phyloP scores from a whole-genome alignment of 1,140 invertebrate genomes.

The Thaumatotibia leucotreta region DNA sequence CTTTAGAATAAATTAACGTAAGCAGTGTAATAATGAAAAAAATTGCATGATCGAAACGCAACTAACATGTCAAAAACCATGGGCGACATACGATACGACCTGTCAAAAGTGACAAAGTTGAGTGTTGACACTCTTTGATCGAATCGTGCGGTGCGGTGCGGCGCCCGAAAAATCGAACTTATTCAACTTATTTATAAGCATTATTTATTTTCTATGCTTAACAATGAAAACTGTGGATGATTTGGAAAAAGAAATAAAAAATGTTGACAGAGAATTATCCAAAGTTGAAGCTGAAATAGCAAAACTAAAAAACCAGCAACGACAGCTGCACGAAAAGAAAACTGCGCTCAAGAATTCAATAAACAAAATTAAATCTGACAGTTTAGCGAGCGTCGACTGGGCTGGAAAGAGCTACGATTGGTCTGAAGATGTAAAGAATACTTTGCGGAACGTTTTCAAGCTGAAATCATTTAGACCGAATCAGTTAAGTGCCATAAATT shows the following conservation, averaged over 20 bases:
- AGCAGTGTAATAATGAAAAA: not conserved
- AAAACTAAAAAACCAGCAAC: slow-evolving; percentile 52
- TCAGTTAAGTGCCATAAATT: slow-evolving; percentile 90
- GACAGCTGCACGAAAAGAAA: slow-evolving; percentile 55
- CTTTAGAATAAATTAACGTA: not conserved
- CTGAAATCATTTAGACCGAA: slow-evolving; percentile 83
- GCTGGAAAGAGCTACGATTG: slow-evolving; percentile 80
- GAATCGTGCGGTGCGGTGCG: no score
- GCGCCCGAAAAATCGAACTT: no score
- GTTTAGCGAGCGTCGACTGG: slow-evolving; percentile 66
- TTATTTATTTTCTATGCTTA: not conserved
- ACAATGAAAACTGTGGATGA: slow-evolving; percentile 44
- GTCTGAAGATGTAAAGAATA: slow-evolving; percentile 79
- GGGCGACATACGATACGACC: no score
- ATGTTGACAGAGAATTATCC: slow-evolving; percentile 52
- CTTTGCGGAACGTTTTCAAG: slow-evolving; percentile 80
- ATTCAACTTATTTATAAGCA: no score
- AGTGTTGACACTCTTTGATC: no score
- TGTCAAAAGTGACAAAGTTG: no score
- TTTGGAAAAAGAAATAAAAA: slow-evolving; percentile 50
- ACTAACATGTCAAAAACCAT: not conserved
- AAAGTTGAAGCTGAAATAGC: slow-evolving; percentile 55
- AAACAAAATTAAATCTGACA: slow-evolving; percentile 64
- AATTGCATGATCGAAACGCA: not conserved
- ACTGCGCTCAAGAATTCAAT: slow-evolving; percentile 54